Evolutionary conservation across 2,113 vertebrate genomes (phyloP).

Genomic region (Willisornis vidua): DNA sequence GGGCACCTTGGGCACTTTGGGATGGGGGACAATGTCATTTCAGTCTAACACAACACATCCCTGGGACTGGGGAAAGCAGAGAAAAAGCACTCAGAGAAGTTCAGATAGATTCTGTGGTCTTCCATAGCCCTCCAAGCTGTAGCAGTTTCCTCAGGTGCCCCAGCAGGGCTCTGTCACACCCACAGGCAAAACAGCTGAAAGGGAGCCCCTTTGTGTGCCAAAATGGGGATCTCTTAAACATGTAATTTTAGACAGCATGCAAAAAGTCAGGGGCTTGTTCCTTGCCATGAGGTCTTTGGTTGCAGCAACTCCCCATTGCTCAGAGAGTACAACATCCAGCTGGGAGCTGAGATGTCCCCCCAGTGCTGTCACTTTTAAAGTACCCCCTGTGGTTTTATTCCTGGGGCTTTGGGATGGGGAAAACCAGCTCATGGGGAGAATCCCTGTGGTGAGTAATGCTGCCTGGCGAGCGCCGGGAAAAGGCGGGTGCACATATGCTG

Average conservation of each 20-base stretch:
- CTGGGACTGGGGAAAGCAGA: neutral
- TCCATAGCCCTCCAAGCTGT: neutral
- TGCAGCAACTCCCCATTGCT: accelerated
- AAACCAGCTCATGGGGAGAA: neutral
- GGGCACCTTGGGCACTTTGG: neutral
- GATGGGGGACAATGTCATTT: accelerated
- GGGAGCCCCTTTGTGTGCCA: neutral
- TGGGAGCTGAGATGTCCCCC: neutral
- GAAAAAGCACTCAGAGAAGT: neutral
- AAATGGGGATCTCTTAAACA: accelerated
- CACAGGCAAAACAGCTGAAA: accelerated
- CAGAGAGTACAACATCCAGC: accelerated
- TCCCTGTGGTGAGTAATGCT: conserved; percentile 6
- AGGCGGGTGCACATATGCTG: conserved; percentile 26
- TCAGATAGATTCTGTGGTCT: accelerated
- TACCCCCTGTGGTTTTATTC: accelerated
- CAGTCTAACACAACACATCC: neutral
- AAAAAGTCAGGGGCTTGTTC: neutral
- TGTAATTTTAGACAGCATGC: neutral
- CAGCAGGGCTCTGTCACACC: neutral
- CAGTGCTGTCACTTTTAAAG: accelerated
- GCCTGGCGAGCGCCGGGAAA: neutral
- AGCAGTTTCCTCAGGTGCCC: neutral
- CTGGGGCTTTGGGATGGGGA: neutral
- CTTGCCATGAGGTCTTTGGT: neutral